A percentile compares a stretch with the other conserved stretches of the same genome.
Evolutionary conservation across 2,113 vertebrate species (phyloP).

Genomic region (Maylandia zebra): DNA sequence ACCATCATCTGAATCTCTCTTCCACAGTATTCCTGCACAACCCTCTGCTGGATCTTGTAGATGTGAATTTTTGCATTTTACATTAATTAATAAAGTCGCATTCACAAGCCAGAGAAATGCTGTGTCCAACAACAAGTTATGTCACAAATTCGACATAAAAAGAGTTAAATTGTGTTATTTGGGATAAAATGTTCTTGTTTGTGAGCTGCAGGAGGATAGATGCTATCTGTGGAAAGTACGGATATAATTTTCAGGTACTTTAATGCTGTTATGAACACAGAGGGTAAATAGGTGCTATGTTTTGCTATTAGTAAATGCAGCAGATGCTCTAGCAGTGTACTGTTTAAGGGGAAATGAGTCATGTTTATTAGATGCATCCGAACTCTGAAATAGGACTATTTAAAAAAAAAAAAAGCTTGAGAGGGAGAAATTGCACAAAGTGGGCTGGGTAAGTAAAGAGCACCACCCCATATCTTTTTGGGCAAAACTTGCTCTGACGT

Average conservation of each 20-base stretch:
- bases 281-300: background rate
- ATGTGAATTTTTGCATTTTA: background rate
- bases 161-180: background rate
- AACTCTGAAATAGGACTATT: background rate
- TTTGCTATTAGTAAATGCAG: background rate
- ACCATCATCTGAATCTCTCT: conserved; percentile 42
- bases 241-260: background rate
- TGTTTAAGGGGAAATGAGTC: background rate
- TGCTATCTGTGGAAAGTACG: background rate
- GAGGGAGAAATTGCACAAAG: background rate
- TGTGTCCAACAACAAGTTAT: background rate
- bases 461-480: background rate
- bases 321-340: background rate
- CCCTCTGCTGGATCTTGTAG: background rate
- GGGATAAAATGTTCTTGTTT: background rate
- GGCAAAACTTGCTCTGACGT: background rate
- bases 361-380: background rate
- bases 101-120: background rate
- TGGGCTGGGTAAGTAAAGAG: background rate
- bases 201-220: background rate
- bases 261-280: background rate
- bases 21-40: conserved; percentile 29
- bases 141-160: background rate
- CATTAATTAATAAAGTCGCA: background rate
- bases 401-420: background rate